phyloP scores from a whole-genome alignment of 2,888 invertebrate genomes.

The Monopis laevigella region DNA sequence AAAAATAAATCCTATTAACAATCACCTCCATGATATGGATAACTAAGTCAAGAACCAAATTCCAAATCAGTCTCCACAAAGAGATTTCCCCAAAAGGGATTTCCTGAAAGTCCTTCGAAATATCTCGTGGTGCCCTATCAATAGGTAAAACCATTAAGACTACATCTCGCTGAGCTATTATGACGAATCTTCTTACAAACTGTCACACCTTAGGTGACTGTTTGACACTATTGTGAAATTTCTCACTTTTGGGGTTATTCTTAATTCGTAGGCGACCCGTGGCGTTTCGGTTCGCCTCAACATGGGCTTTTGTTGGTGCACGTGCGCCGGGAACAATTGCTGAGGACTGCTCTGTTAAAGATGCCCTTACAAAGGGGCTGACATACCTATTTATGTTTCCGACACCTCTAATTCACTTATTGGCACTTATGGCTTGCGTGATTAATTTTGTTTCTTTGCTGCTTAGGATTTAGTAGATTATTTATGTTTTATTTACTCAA shows the following conservation, averaged over 20 bases:
- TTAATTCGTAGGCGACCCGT: no score
- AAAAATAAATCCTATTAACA: no score
- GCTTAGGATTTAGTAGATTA: no score
- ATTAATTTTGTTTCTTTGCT: no score
- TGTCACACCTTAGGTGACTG: slow-evolving; percentile 51
- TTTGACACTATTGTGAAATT: slow-evolving; percentile 57
- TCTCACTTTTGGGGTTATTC: no score
- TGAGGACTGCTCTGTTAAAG: slow-evolving; percentile 41
- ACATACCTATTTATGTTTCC: slow-evolving; percentile 49
- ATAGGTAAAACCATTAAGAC: slow-evolving; percentile 32
- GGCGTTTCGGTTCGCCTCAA: no score
- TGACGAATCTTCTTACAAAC: slow-evolving; percentile 27
- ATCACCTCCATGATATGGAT: no score
- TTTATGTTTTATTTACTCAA: no score
- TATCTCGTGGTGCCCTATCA: slow-evolving; percentile 37
- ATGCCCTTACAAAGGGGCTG: slow-evolving; percentile 32
- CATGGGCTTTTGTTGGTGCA: slow-evolving; percentile 44
- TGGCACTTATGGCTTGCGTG: slow-evolving; percentile 24
- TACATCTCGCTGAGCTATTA: slow-evolving; percentile 53
- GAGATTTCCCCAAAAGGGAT: no score
- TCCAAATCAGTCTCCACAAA: no score
- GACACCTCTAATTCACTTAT: slow-evolving; percentile 59
- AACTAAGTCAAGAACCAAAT: no score
- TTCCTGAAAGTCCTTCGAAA: no score
- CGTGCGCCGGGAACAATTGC: slow-evolving; percentile 48